These are phyloP conservation scores for Mamestra brassicae DNA, from an alignment of 2,888 invertebrate species.

Conservation along the genomic window DNA sequence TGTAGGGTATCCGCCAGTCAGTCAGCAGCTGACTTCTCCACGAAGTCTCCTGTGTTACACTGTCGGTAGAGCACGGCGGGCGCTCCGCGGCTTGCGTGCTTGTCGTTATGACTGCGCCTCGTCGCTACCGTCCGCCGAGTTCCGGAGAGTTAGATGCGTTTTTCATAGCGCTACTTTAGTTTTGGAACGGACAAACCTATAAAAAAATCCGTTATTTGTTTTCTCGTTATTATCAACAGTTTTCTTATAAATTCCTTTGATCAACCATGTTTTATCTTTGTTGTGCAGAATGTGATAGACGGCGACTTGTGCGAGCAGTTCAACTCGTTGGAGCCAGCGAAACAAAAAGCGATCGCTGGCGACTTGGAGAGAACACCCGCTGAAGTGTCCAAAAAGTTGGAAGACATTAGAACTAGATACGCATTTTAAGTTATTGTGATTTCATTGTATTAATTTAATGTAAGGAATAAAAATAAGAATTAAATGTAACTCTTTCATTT, in stretches of 20 bases:
- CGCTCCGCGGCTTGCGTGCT: slow-evolving; percentile 69
- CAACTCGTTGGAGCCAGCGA: slow-evolving; percentile 97
- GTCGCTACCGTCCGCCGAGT: slow-evolving; percentile 71
- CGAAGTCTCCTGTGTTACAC: slow-evolving; percentile 84
- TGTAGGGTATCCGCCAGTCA: slow-evolving; percentile 77
- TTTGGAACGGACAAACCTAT: slow-evolving; percentile 82
- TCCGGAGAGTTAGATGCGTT: slow-evolving; percentile 87
- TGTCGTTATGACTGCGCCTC: slow-evolving; percentile 81
- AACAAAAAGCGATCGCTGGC: slow-evolving; percentile 98
- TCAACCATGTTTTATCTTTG: slow-evolving; percentile 24
- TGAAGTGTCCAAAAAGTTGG: slow-evolving; percentile 99
- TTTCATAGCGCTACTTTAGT: slow-evolving; percentile 80
- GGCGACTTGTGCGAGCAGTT: slow-evolving; percentile 99
- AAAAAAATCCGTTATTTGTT: background rate
- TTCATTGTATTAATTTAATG: slow-evolving; percentile 60
- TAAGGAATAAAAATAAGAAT: slow-evolving; percentile 66
- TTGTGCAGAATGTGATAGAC: slow-evolving; percentile 97
- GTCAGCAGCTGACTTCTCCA: slow-evolving; percentile 82
- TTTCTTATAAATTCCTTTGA: background rate
- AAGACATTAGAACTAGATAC: slow-evolving; percentile 99
- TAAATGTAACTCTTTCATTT: slow-evolving; percentile 31
- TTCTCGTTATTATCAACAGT: background rate
- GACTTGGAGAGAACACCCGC: slow-evolving; percentile 98
- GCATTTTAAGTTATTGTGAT: slow-evolving; percentile 94
- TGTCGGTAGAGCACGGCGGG: slow-evolving; percentile 83